Evolutionary conservation across 2,797 vertebrate species (phyloP).

Genomic region (Dromococcyx pavoninus): DNA sequence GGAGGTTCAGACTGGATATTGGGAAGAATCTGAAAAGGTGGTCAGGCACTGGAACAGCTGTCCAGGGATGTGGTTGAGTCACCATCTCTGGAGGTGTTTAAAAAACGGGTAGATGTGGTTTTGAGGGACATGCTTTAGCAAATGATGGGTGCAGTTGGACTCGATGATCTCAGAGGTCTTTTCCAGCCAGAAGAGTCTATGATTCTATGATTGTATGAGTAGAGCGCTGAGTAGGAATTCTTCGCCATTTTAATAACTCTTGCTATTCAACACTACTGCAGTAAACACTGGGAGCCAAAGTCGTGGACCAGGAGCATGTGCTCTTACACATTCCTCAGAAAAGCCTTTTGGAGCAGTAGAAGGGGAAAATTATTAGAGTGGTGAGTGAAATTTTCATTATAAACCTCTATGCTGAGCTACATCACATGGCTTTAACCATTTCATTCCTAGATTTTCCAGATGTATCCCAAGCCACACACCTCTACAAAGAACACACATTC

Average conservation of each 20-base stretch:
- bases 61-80: no score
- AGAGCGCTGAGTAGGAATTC: not conserved
- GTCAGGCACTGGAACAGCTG: no score
- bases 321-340: not conserved
- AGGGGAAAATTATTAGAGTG: not conserved
- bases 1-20: no score
- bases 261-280: not conserved
- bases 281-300: not conserved
- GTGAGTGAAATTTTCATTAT: not conserved
- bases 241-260: not conserved
- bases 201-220: no score
- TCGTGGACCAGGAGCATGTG: not conserved
- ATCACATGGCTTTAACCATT: not conserved
- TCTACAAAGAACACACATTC: not conserved
- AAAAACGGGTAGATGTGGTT: no score
- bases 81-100: no score
- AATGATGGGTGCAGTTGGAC: no score
- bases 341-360: not conserved
- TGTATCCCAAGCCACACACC: not conserved
- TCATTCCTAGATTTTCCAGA: not conserved
- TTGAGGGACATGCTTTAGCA: no score
- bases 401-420: not conserved
- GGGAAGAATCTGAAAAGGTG: no score
- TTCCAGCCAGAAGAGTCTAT: no score
- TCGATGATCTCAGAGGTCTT: no score